Base-by-base conservation (phyloP, 2,888 invertebrate genomes). In the Lithophane socia region DNA sequence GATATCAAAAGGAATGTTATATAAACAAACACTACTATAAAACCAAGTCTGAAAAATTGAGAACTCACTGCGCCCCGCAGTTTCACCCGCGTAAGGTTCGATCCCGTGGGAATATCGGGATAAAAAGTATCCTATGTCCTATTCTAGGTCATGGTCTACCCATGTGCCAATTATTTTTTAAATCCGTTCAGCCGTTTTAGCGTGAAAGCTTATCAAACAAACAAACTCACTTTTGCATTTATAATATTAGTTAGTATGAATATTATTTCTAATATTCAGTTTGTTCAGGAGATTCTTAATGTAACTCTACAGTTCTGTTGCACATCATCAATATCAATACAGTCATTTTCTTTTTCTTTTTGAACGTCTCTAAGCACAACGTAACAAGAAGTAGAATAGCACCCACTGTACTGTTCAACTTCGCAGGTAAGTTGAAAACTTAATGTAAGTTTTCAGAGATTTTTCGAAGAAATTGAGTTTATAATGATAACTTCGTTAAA, bases 381-480 rank as follows among this genome's bases (percentile, higher is more conserved):
- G 18, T n/a, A 7, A 0, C 7, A 66, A 3, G 8, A 12, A 49
- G 18, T 29, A 12, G 13, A 21, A 21, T 13, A 66, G 2, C 24
- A 49, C 2, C 13, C 47, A 66, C 29, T 29, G 8, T 49, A 67
- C 29, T 67, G 12, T 29, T 29, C 21, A 49, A 66, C 29, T 49
- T 21, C 47, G 9, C 16, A 47, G 10, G 16, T 7, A 66, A 44
- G 29, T 47, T 21, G 10, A 29, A 47, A 70, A 47, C 2, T 66
- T 29, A 10, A 44, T 2, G 2, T 21, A 64, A 10, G 1, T 18
- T 21, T 16, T 0, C 9, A 68, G 47, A 21, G 10, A 2, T 8
- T 69, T 42, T 18, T 42, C 42, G 42, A 69, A 24, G 16, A 66
- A 70, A n/a, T 29, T 66, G 3, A 24, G 42, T 68, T 56, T n/a